Conservation (phyloP, 1,140 invertebrate species). For the Microvelia longipes region DNA sequence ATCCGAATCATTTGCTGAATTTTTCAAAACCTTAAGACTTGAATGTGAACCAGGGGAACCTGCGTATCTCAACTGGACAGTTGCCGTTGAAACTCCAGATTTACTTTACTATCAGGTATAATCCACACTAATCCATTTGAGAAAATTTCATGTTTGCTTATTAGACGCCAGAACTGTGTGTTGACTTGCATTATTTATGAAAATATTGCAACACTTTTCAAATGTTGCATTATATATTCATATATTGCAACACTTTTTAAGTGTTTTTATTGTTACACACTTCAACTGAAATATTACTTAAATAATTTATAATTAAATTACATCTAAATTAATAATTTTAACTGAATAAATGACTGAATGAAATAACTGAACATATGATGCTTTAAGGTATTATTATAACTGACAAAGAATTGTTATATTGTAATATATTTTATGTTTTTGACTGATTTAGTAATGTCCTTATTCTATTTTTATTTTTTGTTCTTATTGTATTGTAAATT, state of each 20-base stretch:
- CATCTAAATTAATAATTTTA: no score
- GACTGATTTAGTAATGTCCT: no score
- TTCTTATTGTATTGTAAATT: no score
- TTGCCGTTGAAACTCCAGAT: slow-evolving; percentile 60
- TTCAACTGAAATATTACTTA: background rate
- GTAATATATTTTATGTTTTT: no score
- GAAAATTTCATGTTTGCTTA: background rate
- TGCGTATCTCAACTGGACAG: slow-evolving; percentile 61
- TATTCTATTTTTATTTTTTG: no score
- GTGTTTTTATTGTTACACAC: background rate
- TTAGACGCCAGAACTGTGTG: background rate
- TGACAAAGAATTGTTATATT: no score
- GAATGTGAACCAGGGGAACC: slow-evolving; percentile 58
- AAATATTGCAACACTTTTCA: background rate
- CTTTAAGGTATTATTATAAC: no score
- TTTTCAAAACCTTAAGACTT: slow-evolving; percentile 53
- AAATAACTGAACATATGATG: no score
- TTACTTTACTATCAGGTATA: slow-evolving; percentile 74
- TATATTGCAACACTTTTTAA: background rate
- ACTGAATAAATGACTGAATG: no score
- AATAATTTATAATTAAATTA: background rate
- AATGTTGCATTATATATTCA: background rate
- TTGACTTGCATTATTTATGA: background rate
- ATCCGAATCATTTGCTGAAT: slow-evolving; percentile 56
- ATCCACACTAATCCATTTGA: slow-evolving; percentile 3